Percentiles rank a stretch among this genome's conserved stretches.
Conservation (phyloP, 2,797 vertebrate species). For the Myiotriccus ornatus region DNA sequence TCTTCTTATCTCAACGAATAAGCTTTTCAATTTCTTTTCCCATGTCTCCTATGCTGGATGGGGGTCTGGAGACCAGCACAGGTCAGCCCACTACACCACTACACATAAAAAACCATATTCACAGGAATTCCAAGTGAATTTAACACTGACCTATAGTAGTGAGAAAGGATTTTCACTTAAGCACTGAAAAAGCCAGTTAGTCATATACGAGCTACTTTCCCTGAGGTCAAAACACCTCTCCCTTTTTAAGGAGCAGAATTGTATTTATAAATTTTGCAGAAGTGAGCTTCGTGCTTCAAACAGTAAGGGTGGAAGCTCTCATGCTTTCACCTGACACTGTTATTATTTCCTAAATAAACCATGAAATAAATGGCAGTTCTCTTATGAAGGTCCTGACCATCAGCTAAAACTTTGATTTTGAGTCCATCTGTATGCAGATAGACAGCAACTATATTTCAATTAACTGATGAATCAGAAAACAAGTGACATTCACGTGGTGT, state of each 20-base stretch:
- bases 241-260: neutral
- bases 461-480: neutral
- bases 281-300: neutral
- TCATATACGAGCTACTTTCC: neutral
- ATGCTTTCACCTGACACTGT: neutral
- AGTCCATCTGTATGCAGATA: neutral
- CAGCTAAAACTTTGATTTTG: neutral
- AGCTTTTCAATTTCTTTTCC: neutral
- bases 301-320: neutral
- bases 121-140: neutral
- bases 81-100: neutral
- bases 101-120: neutral
- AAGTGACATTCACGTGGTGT: neutral
- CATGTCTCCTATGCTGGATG: rapidly evolving
- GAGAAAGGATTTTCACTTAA: neutral
- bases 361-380: neutral
- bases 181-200: neutral
- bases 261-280: neutral
- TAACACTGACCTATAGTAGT: neutral
- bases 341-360: neutral
- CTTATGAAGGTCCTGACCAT: neutral
- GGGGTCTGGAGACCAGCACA: rapidly evolving
- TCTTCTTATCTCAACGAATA: rapidly evolving
- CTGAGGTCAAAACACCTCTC: neutral
- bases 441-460: neutral